Evolutionary conservation across 2,888 invertebrate species (phyloP), one percentile per base, ranked within the genome.

Genomic region (Hemicrepidius hirtus): DNA sequence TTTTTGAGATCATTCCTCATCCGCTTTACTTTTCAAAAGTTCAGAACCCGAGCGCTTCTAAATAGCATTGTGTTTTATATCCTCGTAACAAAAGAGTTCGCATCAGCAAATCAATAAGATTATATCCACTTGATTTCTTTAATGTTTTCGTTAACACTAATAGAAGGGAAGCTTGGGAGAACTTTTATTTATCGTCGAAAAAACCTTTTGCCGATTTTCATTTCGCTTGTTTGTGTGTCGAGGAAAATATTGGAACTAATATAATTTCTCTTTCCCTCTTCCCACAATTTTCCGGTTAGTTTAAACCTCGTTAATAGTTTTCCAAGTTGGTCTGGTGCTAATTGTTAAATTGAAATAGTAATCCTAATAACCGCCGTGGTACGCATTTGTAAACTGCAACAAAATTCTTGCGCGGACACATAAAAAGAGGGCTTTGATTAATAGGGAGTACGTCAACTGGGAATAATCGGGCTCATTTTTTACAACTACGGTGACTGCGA

Each of bases 401-500:
- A 57, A 59, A 67, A 64, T 68, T 50, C 63, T 37, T 63, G 37
- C 68, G 13, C 55, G 37, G 57, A 59, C 32, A 9, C 18, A 73
- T 53, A 59, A 62, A 69, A 73, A 69, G 60, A 66, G 53, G 53
- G 57, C 63, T 70, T 73, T 82, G 82, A 82, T 81, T 77, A 80
- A 82, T 81, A 79, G 72, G 73, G 40, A 73, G 65, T 73, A 77
- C 76, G 75, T 76, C 79, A 71, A 77, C 77, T 77, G 80, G 80
- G 80, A 79, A 81, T 81, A 81, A 81, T 82, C 81, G 78, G 63
- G 75, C 77, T 77, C 77, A 81, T 82, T 82, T 83, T 83, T 83
- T 81, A 81, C 79, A 66, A 57, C 60, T 57, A 69, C 70, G 75
- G 74, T 75, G 82, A 80, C 82, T 75, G 76, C 73, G 76, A 80